Conservation (phyloP, 1,140 invertebrate genomes). For the Melipona quadrifasciata region DNA sequence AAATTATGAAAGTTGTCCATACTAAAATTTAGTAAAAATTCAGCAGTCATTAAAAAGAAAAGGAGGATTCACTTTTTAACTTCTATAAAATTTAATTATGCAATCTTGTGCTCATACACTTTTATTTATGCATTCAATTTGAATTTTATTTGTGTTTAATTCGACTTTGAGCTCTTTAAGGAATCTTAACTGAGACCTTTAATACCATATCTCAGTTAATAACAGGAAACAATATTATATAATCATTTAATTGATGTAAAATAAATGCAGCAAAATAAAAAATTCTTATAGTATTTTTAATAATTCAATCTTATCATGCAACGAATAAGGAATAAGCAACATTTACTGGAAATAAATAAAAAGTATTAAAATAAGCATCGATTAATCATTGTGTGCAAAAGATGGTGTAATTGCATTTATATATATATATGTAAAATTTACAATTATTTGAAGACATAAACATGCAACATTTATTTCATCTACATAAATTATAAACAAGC, state of each 20-base stretch:
- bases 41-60: not conserved
- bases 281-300: not conserved
- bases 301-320: not conserved
- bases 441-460: not conserved
- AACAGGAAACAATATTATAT: not conserved
- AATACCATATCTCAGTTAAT: slow-evolving; percentile 60
- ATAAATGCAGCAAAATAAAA: not conserved
- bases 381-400: not conserved
- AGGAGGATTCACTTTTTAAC: not conserved
- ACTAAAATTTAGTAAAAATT: too few relatives aligned
- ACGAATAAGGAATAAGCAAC: not conserved
- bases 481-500: not conserved
- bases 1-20: too few relatives aligned
- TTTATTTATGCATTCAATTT: not conserved
- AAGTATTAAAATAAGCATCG: too few relatives aligned
- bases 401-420: not conserved
- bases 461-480: not conserved
- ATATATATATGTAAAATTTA: not conserved
- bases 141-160: not conserved
- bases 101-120: not conserved
- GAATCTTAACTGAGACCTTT: slow-evolving; percentile 59
- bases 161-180: not conserved
- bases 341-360: not conserved
- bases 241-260: not conserved
- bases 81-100: not conserved